Percentiles rank a stretch among this genome's conserved stretches.
Evolutionary conservation across 2,888 invertebrate genomes (phyloP).

Genomic region (Creontiades dilutus): DNA sequence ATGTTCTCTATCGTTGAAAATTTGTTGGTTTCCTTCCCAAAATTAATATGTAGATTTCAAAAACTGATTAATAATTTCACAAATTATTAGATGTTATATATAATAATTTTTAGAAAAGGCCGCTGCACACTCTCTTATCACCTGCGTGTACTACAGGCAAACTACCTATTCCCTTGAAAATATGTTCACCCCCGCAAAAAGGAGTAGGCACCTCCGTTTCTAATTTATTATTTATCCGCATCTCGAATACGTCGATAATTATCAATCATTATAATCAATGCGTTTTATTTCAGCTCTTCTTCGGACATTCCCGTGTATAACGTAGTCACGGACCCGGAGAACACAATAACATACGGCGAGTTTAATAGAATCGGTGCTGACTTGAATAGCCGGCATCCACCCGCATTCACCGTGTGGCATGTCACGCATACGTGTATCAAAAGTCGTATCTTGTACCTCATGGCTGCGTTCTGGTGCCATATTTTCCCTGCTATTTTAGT

Average conservation of each 20-base stretch:
- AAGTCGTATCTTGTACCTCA: slow-evolving; percentile 79
- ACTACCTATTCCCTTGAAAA: too few species aligned
- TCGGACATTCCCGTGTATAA: slow-evolving; percentile 84
- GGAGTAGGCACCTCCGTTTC: too few species aligned
- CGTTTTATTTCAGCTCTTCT: slow-evolving; percentile 37
- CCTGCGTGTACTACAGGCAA: too few species aligned
- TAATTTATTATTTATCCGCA: too few species aligned
- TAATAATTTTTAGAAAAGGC: too few species aligned
- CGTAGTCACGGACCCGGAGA: slow-evolving; percentile 88
- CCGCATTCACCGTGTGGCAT: slow-evolving; percentile 78
- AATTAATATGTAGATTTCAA: too few species aligned
- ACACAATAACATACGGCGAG: slow-evolving; percentile 88
- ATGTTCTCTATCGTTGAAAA: too few species aligned
- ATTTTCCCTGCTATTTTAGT: slow-evolving; percentile 85
- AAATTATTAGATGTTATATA: too few species aligned
- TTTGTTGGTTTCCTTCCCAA: too few species aligned
- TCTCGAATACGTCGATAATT: background rate
- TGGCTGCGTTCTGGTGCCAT: slow-evolving; percentile 84
- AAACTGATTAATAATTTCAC: too few species aligned
- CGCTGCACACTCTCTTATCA: too few species aligned
- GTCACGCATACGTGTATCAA: slow-evolving; percentile 82
- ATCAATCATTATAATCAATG: background rate
- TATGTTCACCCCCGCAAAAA: too few species aligned
- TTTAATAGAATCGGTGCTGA: slow-evolving; percentile 81
- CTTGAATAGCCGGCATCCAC: slow-evolving; percentile 79